These are phyloP conservation scores for Botia almorhae DNA, from an alignment of 2,797 vertebrate species.

Conservation along the genomic window DNA sequence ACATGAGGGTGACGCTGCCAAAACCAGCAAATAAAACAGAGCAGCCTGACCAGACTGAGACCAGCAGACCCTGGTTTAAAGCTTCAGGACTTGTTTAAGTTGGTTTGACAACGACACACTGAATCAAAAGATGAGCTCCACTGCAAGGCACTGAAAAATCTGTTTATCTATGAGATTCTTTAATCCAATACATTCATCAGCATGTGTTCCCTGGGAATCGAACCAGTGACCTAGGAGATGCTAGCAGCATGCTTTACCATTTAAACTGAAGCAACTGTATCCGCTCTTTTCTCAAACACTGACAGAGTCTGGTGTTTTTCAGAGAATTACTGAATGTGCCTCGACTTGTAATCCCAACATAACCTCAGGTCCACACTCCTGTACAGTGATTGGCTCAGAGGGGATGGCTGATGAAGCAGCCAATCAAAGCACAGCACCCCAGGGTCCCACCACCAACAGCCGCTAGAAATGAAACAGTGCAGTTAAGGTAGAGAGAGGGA, in stretches of 20 bases:
- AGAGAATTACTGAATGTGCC: conserved; percentile 60
- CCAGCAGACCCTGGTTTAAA: no score
- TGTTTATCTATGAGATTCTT: neutral
- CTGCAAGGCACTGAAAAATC: neutral
- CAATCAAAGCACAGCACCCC: conserved; percentile 33
- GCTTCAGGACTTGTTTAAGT: no score
- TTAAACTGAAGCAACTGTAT: neutral
- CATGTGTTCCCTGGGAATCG: neutral
- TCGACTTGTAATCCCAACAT: conserved; percentile 65
- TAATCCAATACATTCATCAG: neutral
- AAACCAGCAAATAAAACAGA: no score
- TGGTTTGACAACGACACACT: no score
- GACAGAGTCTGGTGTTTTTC: neutral
- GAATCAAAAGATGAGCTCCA: neutral
- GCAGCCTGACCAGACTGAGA: no score
- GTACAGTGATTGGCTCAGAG: conserved; percentile 65
- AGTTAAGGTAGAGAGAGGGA: conserved; percentile 27
- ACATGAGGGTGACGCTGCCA: neutral
- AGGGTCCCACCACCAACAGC: conserved; percentile 60
- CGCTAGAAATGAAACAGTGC: conserved; percentile 53
- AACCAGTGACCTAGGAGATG: neutral
- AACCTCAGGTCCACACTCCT: conserved; percentile 41
- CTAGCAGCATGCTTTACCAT: neutral
- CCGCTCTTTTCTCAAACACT: neutral
- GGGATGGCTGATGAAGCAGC: conserved; percentile 40